These are phyloP conservation scores for Papilio gigon DNA, from an alignment of 2,888 invertebrate genomes.

Conservation along the genomic window DNA sequence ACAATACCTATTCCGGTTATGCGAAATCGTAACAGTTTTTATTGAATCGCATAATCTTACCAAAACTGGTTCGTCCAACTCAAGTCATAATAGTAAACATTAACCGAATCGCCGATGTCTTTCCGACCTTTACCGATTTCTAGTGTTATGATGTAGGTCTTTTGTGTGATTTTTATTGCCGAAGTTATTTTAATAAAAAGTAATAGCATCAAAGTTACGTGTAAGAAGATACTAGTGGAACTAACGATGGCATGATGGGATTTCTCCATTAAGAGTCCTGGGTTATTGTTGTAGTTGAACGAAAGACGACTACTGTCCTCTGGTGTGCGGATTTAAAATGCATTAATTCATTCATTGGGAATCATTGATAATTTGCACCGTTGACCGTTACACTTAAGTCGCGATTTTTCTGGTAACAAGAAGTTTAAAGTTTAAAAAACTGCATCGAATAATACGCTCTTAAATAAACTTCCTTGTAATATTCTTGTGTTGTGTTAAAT, in stretches of 20 bases:
- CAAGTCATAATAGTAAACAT: constrained; percentile 8
- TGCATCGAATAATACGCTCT: not conserved
- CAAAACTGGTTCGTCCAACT: constrained; percentile 18
- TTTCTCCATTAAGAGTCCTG: not conserved
- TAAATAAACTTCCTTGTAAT: not conserved
- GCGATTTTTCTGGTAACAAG: not conserved
- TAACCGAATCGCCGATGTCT: constrained; percentile 9
- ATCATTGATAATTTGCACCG: too few relatives aligned
- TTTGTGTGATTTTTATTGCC: not conserved
- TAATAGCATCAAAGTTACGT: not conserved
- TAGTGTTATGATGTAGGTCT: not conserved
- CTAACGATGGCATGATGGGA: not conserved
- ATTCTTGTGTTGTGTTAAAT: constrained; percentile 47
- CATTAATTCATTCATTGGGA: not conserved
- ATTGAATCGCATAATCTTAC: constrained; percentile 15
- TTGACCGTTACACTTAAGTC: not conserved
- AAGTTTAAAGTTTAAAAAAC: not conserved
- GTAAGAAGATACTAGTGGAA: not conserved
- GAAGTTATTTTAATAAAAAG: constrained; percentile 6
- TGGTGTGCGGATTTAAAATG: not conserved
- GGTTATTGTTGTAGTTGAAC: not conserved
- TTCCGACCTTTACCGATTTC: constrained; percentile 9
- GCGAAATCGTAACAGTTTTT: constrained; percentile 34
- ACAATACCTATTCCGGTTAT: constrained; percentile 24
- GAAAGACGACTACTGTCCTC: not conserved